Percentiles rank a stretch among this genome's conserved stretches.
Conservation (phyloP, 2,113 vertebrate genomes). For the Fregata magnificens region DNA sequence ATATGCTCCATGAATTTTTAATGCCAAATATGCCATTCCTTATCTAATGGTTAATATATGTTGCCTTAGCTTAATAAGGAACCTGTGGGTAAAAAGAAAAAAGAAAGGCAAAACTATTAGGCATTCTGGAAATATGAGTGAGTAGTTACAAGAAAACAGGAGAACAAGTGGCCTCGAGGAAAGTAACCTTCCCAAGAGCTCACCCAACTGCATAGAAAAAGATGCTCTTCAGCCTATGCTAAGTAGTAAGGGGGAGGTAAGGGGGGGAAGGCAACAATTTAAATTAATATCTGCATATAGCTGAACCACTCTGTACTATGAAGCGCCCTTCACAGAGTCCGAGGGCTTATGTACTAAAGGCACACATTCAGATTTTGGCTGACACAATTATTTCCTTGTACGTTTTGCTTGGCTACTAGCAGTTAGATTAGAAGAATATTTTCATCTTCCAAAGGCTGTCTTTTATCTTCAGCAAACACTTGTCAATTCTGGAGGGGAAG, state of each 20-base stretch:
- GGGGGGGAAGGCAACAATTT: not conserved
- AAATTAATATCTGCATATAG: not conserved
- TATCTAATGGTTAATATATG: not conserved
- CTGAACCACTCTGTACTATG: not conserved
- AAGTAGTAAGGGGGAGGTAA: not conserved
- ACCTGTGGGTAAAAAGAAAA: not conserved
- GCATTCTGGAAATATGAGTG: not conserved
- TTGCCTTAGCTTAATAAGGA: conserved; percentile 3
- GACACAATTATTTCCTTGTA: not conserved
- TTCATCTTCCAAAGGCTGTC: not conserved
- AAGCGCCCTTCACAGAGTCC: not conserved
- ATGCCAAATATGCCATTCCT: not conserved
- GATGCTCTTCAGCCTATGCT: not conserved
- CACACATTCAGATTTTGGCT: not conserved
- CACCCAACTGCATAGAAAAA: not conserved
- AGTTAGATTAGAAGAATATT: not conserved
- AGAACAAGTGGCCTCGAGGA: not conserved
- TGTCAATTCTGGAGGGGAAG: not conserved
- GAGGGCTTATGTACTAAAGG: not conserved
- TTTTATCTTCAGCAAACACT: not conserved
- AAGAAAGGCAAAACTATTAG: not conserved
- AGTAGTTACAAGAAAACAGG: not conserved
- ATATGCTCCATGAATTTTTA: not conserved
- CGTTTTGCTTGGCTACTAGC: not conserved
- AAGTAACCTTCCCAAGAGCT: not conserved